A percentile compares a stretch with the other conserved stretches of the same genome.
These are phyloP conservation scores for Cryptocephalus primarius DNA, from an alignment of 2,888 invertebrate genomes.

Conservation along the genomic window DNA sequence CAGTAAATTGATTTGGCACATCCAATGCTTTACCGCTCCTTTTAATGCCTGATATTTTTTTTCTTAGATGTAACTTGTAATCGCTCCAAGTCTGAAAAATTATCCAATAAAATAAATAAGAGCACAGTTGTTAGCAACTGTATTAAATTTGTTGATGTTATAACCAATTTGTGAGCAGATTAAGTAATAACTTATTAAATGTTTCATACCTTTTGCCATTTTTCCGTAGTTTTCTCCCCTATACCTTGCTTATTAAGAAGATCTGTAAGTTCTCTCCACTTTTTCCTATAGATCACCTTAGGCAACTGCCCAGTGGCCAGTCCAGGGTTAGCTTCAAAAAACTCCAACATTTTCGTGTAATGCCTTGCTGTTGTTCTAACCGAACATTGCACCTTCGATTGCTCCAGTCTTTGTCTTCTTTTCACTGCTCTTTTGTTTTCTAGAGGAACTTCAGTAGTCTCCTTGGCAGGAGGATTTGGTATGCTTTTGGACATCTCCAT, in stretches of 20 bases:
- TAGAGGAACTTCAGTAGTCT: neutral
- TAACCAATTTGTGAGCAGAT: no score
- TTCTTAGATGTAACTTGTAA: no score
- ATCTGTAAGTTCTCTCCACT: slow-evolving; percentile 7
- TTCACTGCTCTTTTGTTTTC: slow-evolving; percentile 3
- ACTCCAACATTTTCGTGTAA: slow-evolving; percentile 7
- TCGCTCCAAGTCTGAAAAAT: no score
- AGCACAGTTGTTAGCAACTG: no score
- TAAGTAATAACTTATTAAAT: no score
- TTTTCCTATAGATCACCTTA: slow-evolving; percentile 6
- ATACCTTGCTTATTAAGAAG: slow-evolving; percentile 5
- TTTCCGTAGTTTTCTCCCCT: slow-evolving; percentile 7
- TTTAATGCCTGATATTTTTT: no score
- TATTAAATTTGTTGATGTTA: no score
- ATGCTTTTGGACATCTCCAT: slow-evolving; percentile 1
- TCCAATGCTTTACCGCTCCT: no score
- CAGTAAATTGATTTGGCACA: no score
- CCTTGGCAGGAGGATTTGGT: neutral
- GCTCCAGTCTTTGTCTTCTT: slow-evolving; percentile 2
- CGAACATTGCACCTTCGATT: slow-evolving; percentile 3
- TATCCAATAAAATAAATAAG: no score
- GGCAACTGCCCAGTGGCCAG: slow-evolving; percentile 7
- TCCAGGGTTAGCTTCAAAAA: slow-evolving; percentile 6
- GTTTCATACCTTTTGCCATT: slow-evolving; percentile 7
- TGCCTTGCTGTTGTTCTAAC: slow-evolving; percentile 6